Evolutionary conservation across 2,888 invertebrate species (phyloP), one percentile per base, ranked within the genome.

Genomic region (Beris morrisii): DNA sequence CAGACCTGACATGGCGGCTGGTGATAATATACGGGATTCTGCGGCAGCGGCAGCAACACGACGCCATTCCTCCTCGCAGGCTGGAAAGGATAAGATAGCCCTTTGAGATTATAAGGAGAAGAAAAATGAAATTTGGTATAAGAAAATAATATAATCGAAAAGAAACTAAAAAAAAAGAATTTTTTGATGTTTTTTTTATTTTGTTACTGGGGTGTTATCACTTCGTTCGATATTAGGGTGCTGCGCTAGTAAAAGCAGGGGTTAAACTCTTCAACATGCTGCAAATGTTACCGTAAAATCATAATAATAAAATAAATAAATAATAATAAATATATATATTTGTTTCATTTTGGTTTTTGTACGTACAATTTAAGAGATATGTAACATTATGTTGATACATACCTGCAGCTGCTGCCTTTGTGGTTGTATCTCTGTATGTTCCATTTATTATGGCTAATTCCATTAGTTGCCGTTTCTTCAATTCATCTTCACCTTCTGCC

Each of bases 361-460:
- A 15, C 48, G 15, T 48, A 52, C 52, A 52, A 52, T 28, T 28
- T 56, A n/a, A 15, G 32, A 50, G 28, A 32, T 32, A 22, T 38
- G 38, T 38, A 38, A 38, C 38, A 38, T 38, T 38, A 7, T 38
- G 7, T 38, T 38, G 15, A 55, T 57, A 77, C 78, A 78, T 84
- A 92, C 92, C 92, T 88, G 92, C 88, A 77, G 91, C 87, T 73
- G 90, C 89, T 74, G 91, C 91, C 83, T 94, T 95, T 74, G 91
- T 86, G 80, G 93, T 94, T 69, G 95, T 95, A 82, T 97, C 97
- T 80, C 98, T 89, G 86, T 98, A 99, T 65, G 99, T 99, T 80
- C 99, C 99, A 82, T 99, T 99, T 80, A 99, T 97, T 78, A 99
- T 99, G 77, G 99, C 99, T 81, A 99, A 86, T 83, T 99, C 99